Conservation (phyloP, 2,797 vertebrate genomes). For the Coreius guichenoti region DNA sequence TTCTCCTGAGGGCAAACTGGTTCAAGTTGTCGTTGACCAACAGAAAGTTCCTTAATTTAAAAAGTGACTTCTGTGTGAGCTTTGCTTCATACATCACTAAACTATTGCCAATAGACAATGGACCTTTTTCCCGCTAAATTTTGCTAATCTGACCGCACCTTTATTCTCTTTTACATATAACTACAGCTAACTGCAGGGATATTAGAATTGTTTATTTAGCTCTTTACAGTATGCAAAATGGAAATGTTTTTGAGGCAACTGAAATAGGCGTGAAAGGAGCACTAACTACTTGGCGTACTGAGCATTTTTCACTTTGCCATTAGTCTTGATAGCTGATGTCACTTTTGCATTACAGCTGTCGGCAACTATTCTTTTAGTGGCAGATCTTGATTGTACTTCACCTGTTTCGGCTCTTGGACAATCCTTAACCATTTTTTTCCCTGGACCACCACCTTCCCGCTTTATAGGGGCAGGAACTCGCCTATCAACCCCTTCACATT, state of each 20-base stretch:
- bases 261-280: not conserved
- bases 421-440: conserved; percentile 75
- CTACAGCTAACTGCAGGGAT: not conserved
- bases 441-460: conserved; percentile 66
- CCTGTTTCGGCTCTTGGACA: conserved; percentile 69
- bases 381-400: conserved; percentile 67
- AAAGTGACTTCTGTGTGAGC: not conserved
- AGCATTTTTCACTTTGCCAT: conserved; percentile 79
- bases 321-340: conserved; percentile 67
- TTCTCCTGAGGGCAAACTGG: not conserved
- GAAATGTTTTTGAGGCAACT: conserved; percentile 1
- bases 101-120: not conserved
- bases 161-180: not conserved
- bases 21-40: not conserved
- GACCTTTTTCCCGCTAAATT: not conserved
- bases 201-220: not conserved
- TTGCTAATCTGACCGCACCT: not conserved
- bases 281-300: conserved; percentile 73
- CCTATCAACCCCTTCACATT: conserved; percentile 69
- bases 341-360: conserved; percentile 72
- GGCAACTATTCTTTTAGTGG: conserved; percentile 70
- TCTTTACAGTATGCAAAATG: conserved; percentile 23
- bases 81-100: not conserved
- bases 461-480: conserved; percentile 66
- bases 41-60: not conserved